Evolutionary conservation across 2,888 invertebrate species (phyloP), one percentile per base, ranked within the genome.

Genomic region (Eulithis testata): DNA sequence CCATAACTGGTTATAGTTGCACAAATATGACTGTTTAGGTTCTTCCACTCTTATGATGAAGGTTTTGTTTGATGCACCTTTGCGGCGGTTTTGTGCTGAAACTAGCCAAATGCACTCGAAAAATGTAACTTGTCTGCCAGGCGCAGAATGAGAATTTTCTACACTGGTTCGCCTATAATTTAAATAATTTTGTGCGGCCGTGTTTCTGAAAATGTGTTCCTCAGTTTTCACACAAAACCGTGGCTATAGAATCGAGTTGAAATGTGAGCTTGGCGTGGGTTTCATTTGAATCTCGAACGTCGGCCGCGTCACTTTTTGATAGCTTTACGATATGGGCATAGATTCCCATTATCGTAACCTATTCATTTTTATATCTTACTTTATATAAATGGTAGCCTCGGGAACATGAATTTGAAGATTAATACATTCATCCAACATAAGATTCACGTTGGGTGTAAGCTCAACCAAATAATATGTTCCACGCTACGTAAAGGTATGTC

Each of bases 1-100:
- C 86, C 86, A 88, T 89, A 88, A 88, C 86, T 81, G 82, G 85
- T 87, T 86, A 86, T 86, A 87, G 86, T 72, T 50, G 82, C 85
- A 85, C 89, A 87, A 21, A 87, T 87, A 84, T 84, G 81, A 80
- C 82, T 82, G 85, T 87, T 85, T 86, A 80, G 40, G 3, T 31
- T 31, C 5, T 31, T 31, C 6, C 6, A 31, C 31, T 31, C 31
- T 31, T 1, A 31, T 31, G 6, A 31, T 31, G 3, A 31, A 31
- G 31, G 4, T 31, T 5, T 4, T 31, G 31, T 4, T 31, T 31
- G 3, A 31, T 31, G 31, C 31, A 31, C 6, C 31, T n/a, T n/a
- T n/a, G n/a, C n/a, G 11, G 40, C 11, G 8, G 40, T 11, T 11
- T 40, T 40, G n/a, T 44, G 11, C 44, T 44, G 44, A 4, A 44